Base-by-base conservation (phyloP, 2,888 invertebrate genomes). In the Himalopsyche kuldschensis region DNA sequence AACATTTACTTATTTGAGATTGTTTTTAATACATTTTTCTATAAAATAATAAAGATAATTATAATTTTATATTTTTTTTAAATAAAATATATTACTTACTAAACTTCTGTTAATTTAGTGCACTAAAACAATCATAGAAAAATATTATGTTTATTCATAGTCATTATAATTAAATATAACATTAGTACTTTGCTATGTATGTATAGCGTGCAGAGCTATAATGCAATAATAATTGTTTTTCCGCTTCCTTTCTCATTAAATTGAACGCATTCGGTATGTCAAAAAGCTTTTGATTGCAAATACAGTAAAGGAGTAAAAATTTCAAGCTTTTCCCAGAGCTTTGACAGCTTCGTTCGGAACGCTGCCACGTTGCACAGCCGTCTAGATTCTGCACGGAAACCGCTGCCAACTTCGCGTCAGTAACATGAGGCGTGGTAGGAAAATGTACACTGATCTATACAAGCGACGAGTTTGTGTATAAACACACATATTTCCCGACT, bases 341-440 rank as follows among this genome's bases (percentile, higher is more conserved):
- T 69, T 69, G 30, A 30, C 69, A 69, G 69, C 69, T 69, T 69
- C 69, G 69, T 69, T 69, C 69, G 69, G 27, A 69, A 69, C 69
- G 69, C 10, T 69, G 69, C 69, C 69, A 69, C 69, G 69, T 69
- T 69, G 27, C 69, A 69, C 69, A 69, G 69, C 69, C 69, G 27
- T 69, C 69, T 69, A 69, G 69, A 69, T 69, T 69, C 69, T 69
- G 69, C 69, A 15, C 69, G 69, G 69, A 69, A 69, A 69, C 27
- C 27, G 69, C 69, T 27, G 27, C 27, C 27, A 79, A 82, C 82
- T 82, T 82, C 82, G 32, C 75, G 17, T 46, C 48, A 48, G 82
- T 75, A 79, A 82, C 75, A 76, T 75, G 82, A 82, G 82, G 82
- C 82, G 82, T 79, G 82, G 82, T 82, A 69, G 82, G 79, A 47